Conservation (phyloP, 2,888 invertebrate species). For the Lepidochitona cinerea region DNA sequence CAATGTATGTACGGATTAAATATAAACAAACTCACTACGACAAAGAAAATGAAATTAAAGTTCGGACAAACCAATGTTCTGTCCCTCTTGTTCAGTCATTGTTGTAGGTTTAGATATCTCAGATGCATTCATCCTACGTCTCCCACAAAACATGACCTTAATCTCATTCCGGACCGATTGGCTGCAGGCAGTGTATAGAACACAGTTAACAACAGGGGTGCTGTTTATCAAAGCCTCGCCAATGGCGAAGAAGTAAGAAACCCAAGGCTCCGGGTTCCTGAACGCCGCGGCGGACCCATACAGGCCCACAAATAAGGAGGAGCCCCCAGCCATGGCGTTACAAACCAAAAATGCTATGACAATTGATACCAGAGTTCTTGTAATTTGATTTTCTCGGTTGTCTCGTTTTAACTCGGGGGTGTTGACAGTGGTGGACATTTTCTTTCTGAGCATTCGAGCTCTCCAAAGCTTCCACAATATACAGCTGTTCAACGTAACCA, state of each 20-base stretch:
- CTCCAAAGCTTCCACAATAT: not conserved
- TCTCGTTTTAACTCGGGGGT: too few species aligned
- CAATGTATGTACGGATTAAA: too few species aligned
- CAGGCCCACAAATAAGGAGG: not conserved
- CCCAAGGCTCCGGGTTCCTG: not conserved
- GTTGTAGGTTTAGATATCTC: too few species aligned
- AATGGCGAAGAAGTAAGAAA: not conserved
- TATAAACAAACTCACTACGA: too few species aligned
- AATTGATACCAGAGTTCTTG: not conserved
- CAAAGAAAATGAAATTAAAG: too few species aligned
- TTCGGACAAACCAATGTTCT: too few species aligned
- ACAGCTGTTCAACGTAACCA: not conserved
- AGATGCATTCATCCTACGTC: too few species aligned
- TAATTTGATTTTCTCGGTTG: not conserved
- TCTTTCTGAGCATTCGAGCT: too few species aligned
- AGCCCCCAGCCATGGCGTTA: not conserved
- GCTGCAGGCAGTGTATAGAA: not conserved
- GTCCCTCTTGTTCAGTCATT: too few species aligned
- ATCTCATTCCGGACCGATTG: not conserved
- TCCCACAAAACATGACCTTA: too few species aligned
- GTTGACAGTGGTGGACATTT: too few species aligned
- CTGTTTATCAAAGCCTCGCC: not conserved
- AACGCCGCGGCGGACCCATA: not conserved
- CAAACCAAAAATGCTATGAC: not conserved
- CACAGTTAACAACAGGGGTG: not conserved